Base-by-base conservation (phyloP, 2,888 invertebrate species). In the Leucozona laternaria region DNA sequence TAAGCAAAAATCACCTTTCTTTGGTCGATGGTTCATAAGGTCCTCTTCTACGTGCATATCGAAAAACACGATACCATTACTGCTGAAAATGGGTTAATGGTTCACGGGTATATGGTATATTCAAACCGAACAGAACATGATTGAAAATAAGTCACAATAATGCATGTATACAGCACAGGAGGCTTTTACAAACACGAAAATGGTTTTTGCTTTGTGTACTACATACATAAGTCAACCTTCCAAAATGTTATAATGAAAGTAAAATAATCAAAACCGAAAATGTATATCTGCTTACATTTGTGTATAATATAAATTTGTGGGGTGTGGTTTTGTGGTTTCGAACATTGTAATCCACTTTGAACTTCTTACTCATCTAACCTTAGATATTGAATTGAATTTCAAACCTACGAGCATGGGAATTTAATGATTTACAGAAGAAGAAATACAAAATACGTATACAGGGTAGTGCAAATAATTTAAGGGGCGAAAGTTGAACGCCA, bases 81-180 rank as follows among this genome's bases (percentile, higher is more conserved):
- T 64, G 64, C 15, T 50, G 31, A 37, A 77, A 77, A 68, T 77
- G 45, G 77, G 77, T 77, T 77, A 77, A 77, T 68, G 55, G 58
- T 68, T 77, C 68, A 68, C 34, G 55, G 45, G 13, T 45, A 62
- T 60, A 5, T 58, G 1, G 17, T 20, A 58, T 57, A 7, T 58
- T 58, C 57, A 6, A 11, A 8, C 5, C 7, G 17, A 43, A 43
- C 62, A 43, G 28, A 43, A 45, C 64, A 45, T 22, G n/a, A 28
- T 17, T 43, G 5, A 20, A 62, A 62, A 58, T 20, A 34, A 34
- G 13, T 20, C 7, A 20, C 31, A 28, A 13, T 2, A 31, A 34
- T 34, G 8, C 13, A 58, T 37, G 34, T 6, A 34, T 13, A 57
- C 31, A n/a, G 3, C n/a, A 34, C 31, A 34, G 4, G 31, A 57